phyloP scores from a whole-genome alignment of 1,140 invertebrate genomes.

The Cydia pomonella region DNA sequence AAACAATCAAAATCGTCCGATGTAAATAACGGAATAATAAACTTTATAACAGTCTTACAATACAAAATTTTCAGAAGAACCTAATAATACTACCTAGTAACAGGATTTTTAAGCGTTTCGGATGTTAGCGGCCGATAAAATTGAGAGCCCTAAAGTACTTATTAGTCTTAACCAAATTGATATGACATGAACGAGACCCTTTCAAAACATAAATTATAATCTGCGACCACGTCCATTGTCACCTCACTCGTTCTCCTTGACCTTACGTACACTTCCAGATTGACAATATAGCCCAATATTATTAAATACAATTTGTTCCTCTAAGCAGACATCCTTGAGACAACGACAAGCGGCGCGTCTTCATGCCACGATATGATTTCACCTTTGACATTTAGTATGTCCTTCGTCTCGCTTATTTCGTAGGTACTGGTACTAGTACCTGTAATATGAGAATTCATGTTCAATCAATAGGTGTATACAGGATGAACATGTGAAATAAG shows the following conservation, averaged over 20 bases:
- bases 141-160: too few relatives aligned
- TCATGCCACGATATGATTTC: neutral
- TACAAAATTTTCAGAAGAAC: too few relatives aligned
- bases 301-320: conserved; percentile 5
- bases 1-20: too few relatives aligned
- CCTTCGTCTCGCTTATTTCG: conserved; percentile 15
- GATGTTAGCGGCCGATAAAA: too few relatives aligned
- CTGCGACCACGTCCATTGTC: neutral
- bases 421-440: neutral
- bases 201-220: neutral
- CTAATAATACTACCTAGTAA: too few relatives aligned
- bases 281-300: neutral
- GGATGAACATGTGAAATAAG: too few relatives aligned
- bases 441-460: neutral
- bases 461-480: neutral
- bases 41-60: too few relatives aligned
- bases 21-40: too few relatives aligned
- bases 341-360: neutral
- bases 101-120: too few relatives aligned
- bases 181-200: neutral
- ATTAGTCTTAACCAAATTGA: neutral
- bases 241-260: neutral
- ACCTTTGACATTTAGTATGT: neutral
- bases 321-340: conserved; percentile 21
- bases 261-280: neutral